Evolutionary conservation across 2,888 invertebrate species (phyloP).

Genomic region (Protophormia terraenovae): DNA sequence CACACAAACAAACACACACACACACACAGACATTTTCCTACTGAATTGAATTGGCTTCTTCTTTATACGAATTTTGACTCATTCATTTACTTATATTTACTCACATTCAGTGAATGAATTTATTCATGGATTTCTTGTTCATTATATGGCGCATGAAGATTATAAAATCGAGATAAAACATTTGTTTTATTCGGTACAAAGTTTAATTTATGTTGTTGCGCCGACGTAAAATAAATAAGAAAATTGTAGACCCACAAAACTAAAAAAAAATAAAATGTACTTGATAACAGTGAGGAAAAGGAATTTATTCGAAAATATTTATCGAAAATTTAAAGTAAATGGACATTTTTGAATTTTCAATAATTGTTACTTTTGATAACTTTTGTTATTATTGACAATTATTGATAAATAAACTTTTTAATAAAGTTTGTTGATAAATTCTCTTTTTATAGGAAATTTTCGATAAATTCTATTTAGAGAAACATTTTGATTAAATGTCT

Average conservation of each 20-base stretch:
- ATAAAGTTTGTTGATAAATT: too few relatives aligned
- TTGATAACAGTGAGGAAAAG: not conserved
- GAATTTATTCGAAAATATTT: not conserved
- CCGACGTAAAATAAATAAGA: conserved; percentile 5
- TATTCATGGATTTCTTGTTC: conserved; percentile 13
- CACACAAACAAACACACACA: not conserved
- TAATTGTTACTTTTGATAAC: too few relatives aligned
- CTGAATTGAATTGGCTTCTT: conserved; percentile 29
- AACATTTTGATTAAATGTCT: too few relatives aligned
- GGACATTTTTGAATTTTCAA: too few relatives aligned
- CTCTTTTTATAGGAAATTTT: too few relatives aligned
- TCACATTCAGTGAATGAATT: not conserved
- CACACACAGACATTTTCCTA: not conserved
- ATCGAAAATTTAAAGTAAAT: too few relatives aligned
- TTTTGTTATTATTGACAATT: too few relatives aligned
- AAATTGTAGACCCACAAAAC: not conserved
- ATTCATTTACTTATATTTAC: not conserved
- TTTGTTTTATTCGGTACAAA: conserved; percentile 28
- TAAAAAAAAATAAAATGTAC: too few relatives aligned
- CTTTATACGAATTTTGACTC: not conserved
- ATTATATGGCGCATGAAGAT: conserved; percentile 51
- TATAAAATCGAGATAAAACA: conserved; percentile 37
- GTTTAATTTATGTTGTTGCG: conserved; percentile 55
- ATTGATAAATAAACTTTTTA: too few relatives aligned
- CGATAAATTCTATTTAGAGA: too few relatives aligned